These are phyloP conservation scores for Apodemia zela DNA, from an alignment of 2,888 invertebrate species.

Conservation along the genomic window DNA sequence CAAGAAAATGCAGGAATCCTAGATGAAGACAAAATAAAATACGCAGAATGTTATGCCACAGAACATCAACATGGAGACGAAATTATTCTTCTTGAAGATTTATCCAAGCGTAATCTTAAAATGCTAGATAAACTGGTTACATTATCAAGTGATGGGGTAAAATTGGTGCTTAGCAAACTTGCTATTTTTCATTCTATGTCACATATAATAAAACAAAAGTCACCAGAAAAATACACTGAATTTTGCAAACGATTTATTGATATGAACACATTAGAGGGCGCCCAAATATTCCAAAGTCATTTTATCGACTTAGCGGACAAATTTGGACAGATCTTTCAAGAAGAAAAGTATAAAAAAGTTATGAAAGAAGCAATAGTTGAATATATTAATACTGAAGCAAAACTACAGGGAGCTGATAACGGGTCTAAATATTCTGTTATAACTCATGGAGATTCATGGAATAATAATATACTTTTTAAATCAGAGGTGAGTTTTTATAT, in stretches of 20 bases:
- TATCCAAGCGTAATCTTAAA: slow-evolving; percentile 37
- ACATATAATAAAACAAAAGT: slow-evolving; percentile 40
- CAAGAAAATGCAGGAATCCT: slow-evolving; percentile 41
- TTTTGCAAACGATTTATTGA: slow-evolving; percentile 14
- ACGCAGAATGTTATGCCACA: slow-evolving; percentile 44
- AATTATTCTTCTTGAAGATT: slow-evolving; percentile 49
- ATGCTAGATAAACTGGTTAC: slow-evolving; percentile 44
- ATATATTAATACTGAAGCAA: slow-evolving; percentile 14
- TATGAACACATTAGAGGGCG: neutral
- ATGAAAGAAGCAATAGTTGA: slow-evolving; percentile 32
- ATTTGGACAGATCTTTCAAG: slow-evolving; percentile 32
- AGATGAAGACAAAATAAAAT: slow-evolving; percentile 38
- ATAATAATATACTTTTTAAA: slow-evolving; percentile 49
- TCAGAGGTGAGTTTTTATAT: slow-evolving; percentile 36
- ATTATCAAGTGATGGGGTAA: slow-evolving; percentile 40
- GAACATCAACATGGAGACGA: slow-evolving; percentile 40
- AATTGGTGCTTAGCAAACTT: slow-evolving; percentile 36
- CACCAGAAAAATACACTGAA: slow-evolving; percentile 13
- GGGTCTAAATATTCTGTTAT: slow-evolving; percentile 41
- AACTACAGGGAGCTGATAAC: slow-evolving; percentile 31
- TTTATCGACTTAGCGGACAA: slow-evolving; percentile 9
- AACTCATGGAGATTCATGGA: slow-evolving; percentile 51
- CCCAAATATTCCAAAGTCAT: neutral
- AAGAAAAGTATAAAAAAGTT: slow-evolving; percentile 35
- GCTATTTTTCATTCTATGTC: slow-evolving; percentile 44